Base-by-base conservation (phyloP, 2,888 invertebrate species). In the Hydrotaea diabolus region DNA sequence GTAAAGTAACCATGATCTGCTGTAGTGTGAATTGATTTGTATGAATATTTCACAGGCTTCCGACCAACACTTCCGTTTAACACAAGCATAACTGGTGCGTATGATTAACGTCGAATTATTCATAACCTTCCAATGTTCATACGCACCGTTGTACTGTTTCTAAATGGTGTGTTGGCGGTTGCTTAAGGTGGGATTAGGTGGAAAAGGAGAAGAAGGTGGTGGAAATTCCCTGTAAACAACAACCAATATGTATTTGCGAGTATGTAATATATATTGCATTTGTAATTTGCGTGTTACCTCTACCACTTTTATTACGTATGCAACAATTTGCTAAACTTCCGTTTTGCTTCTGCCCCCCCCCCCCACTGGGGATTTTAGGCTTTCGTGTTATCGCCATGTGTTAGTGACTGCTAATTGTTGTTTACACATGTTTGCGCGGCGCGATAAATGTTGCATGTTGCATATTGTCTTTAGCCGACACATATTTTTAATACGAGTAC, bases 381-480 rank as follows among this genome's bases (percentile, higher is more conserved):
- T n/a, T 26, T 15, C 1, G 3, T 62, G 31, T 55, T 80, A n/a
- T n/a, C n/a, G n/a, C n/a, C n/a, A n/a, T n/a, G n/a, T n/a, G n/a
- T n/a, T 59, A 9, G 23, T 55, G 2, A 26, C 43, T 53, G 31
- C 69, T n/a, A 39, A 13, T 11, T 23, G 23, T 62, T 69, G 46
- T 77, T 73, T 23, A 17, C 71, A 62, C 62, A 72, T 72, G 53
- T 53, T 72, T 64, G 59, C n/a, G 64, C n/a, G 62, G 19, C n/a
- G n/a, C 36, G 72, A 72, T 39, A 11, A 77, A 31, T 53, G 21
- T 77, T 73, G 31, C 66, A 46, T 73, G 69, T 69, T 69, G 69
- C 69, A 69, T 36, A 66, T 21, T 66, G n/a, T n/a, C n/a, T n/a
- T 39, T 23, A 57, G 13, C 66, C 19, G 13, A 31, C 72, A 64